These are phyloP conservation scores for Neosalanx taihuensis DNA, from an alignment of 2,797 vertebrate species.

Conservation along the genomic window DNA sequence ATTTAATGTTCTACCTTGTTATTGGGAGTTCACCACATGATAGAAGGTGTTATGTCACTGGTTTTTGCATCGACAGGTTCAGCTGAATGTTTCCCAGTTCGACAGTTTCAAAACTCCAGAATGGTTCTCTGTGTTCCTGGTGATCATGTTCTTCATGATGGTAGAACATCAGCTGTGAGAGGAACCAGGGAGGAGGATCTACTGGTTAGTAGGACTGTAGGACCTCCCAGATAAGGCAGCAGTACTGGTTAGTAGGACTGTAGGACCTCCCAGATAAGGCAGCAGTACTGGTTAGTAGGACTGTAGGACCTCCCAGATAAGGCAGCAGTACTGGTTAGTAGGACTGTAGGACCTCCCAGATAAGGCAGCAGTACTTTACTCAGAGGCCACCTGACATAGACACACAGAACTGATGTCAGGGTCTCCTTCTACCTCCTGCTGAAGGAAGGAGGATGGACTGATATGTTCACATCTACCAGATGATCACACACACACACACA, in stretches of 20 bases:
- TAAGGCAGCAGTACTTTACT: conserved; percentile 70
- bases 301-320: too few species aligned
- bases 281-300: too few species aligned
- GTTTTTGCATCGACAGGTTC: background rate
- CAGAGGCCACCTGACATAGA: conserved; percentile 65
- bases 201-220: too few species aligned
- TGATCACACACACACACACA: conserved; percentile 20
- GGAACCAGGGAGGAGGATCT: too few species aligned
- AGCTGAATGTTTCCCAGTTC: background rate
- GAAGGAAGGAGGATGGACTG: conserved; percentile 40
- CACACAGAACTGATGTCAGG: conserved; percentile 57
- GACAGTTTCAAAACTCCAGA: conserved; percentile 3
- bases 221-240: too few species aligned
- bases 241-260: too few species aligned
- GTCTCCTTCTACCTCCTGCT: conserved; percentile 39
- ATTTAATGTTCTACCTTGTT: background rate
- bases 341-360: too few species aligned
- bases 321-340: too few species aligned
- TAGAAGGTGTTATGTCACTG: too few species aligned
- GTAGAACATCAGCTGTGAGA: background rate
- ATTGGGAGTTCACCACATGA: conserved; percentile 5
- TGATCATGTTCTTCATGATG: too few species aligned
- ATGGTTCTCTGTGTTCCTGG: background rate
- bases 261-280: too few species aligned
- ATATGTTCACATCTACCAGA: conserved; percentile 33